A percentile compares a stretch with the other conserved stretches of the same genome.
Conservation (phyloP, 35 echinoderm and acorn worm species). For the Stichopus chloronotus region DNA sequence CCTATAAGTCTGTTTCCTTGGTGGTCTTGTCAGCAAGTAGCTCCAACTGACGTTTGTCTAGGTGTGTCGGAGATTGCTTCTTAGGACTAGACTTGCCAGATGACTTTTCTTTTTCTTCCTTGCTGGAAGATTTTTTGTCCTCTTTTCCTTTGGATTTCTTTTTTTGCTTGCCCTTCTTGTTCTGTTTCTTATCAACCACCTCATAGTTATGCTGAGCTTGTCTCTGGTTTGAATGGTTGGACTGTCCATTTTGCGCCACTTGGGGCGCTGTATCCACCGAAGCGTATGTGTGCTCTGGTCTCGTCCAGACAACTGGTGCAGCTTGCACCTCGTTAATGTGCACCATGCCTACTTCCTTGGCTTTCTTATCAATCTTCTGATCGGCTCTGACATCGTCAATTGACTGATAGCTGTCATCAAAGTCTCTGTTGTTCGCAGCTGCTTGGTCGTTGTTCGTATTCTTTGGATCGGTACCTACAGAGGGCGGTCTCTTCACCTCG, state of each 20-base stretch:
- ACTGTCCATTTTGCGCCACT: not conserved
- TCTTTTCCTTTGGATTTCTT: constrained; percentile 39
- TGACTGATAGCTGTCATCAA: constrained; percentile 46
- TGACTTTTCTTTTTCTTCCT: not conserved
- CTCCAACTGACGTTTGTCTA: constrained; percentile 19
- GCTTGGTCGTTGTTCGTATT: not conserved
- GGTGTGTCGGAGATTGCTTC: constrained; percentile 34
- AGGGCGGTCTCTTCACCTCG: constrained; percentile 12
- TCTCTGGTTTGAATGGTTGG: not conserved
- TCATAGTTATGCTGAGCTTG: constrained; percentile 33
- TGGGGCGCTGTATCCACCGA: constrained; percentile 1
- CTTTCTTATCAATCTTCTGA: not conserved
- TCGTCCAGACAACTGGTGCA: constrained; percentile 5
- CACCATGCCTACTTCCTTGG: constrained; percentile 34
- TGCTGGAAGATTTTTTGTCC: not conserved
- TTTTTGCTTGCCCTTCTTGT: constrained; percentile 25
- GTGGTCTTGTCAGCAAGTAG: constrained; percentile 23
- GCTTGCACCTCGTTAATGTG: constrained; percentile 21
- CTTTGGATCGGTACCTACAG: not conserved
- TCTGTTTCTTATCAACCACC: constrained; percentile 20
- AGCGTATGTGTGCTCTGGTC: constrained; percentile 45
- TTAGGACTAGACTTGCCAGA: constrained; percentile 3
- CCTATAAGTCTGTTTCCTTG: constrained; percentile 36
- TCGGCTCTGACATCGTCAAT: constrained; percentile 12
- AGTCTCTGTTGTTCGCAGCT: not conserved